These are phyloP conservation scores for Drosophila saltans DNA, from an alignment of 1,140 invertebrate species.

Conservation along the genomic window DNA sequence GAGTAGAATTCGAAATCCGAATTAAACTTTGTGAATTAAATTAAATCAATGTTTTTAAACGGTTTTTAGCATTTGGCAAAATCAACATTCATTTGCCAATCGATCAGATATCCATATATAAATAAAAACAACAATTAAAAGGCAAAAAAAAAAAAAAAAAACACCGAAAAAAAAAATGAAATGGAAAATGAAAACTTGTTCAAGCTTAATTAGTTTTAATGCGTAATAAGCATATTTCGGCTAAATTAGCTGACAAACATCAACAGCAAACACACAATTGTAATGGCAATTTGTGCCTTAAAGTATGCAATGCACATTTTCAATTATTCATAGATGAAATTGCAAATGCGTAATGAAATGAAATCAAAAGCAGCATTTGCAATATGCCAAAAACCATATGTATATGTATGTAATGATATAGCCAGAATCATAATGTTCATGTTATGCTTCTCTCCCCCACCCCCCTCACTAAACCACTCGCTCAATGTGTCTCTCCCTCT, in stretches of 20 bases:
- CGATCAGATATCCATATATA: conserved; percentile 1
- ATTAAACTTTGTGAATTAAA: conserved; percentile 8
- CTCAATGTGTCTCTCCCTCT: conserved; percentile 14
- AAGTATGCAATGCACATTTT: conserved; percentile 72
- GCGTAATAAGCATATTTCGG: conserved; percentile 75
- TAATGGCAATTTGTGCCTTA: conserved; percentile 71
- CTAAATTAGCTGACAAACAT: conserved; percentile 65
- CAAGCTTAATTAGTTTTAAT: conserved; percentile 78
- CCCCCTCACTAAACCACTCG: background rate
- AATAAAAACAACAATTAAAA: background rate
- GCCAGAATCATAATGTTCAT: conserved; percentile 25
- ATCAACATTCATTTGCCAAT: conserved; percentile 14
- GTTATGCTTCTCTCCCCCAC: conserved; percentile 5
- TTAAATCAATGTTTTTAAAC: conserved; percentile 4
- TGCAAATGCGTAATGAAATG: conserved; percentile 76
- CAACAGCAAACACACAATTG: conserved; percentile 41
- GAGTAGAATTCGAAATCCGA: background rate
- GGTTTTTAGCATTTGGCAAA: conserved; percentile 3
- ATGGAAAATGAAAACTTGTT: conserved; percentile 21
- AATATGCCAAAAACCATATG: conserved; percentile 37
- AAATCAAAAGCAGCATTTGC: conserved; percentile 73
- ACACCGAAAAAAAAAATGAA: background rate
- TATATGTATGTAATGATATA: conserved; percentile 1
- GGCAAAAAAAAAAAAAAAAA: background rate
- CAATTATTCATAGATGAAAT: conserved; percentile 75